These are phyloP conservation scores for Octomys mimax DNA, from an alignment of 2,797 vertebrate species.

Conservation along the genomic window DNA sequence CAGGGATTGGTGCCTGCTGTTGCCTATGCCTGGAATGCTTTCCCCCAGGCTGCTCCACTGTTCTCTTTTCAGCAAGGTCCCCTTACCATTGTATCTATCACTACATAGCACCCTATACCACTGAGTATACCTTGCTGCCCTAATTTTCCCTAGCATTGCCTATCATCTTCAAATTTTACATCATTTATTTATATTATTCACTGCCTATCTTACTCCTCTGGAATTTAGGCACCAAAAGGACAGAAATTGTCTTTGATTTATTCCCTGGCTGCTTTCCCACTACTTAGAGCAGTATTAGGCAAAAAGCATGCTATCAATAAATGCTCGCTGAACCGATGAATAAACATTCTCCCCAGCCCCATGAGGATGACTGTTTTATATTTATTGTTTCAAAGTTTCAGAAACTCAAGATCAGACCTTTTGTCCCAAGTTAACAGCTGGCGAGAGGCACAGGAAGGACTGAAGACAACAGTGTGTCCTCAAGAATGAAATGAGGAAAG, in stretches of 20 bases:
- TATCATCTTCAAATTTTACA: not conserved
- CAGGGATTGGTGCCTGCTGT: fast-evolving
- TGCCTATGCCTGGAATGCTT: not conserved
- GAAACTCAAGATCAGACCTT: not conserved
- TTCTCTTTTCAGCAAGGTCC: not conserved
- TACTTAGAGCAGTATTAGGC: not conserved
- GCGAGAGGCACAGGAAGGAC: not conserved
- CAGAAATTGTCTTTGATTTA: not conserved
- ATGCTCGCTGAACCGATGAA: not conserved
- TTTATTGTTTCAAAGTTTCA: not conserved
- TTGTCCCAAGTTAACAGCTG: not conserved
- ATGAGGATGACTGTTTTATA: not conserved
- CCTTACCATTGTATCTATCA: not conserved
- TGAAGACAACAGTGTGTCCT: not conserved
- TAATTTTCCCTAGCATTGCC: not conserved
- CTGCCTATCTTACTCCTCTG: not conserved
- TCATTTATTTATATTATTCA: not conserved
- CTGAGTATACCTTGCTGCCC: not conserved
- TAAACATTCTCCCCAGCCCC: not conserved
- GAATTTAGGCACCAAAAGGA: not conserved
- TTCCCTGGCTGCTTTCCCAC: not conserved
- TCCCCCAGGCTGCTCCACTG: not conserved
- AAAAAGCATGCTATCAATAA: not conserved
- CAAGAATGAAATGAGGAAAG: not conserved
- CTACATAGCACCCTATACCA: not conserved